phyloP scores from a whole-genome alignment of 1,140 invertebrate species.

The Pteromalus puparum region DNA sequence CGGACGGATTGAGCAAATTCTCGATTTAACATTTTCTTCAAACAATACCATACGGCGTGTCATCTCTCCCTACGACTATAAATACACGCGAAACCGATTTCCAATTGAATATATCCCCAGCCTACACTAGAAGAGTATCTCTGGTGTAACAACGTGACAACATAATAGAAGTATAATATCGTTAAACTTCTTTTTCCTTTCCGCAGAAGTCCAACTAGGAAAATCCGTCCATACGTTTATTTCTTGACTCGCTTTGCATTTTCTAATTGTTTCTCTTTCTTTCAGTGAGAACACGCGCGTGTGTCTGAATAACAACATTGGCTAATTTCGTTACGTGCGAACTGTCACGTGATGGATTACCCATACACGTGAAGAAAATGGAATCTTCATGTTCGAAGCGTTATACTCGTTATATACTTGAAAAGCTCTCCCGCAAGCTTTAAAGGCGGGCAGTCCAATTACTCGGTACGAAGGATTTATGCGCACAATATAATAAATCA shows the following conservation, averaged over 20 bases:
- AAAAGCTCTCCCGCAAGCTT: background rate
- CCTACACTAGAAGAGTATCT: background rate
- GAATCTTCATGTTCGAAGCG: background rate
- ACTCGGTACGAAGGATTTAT: background rate
- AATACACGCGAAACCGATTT: background rate
- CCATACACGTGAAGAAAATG: no score
- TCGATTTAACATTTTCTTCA: background rate
- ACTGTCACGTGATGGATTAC: no score
- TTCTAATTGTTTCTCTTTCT: background rate
- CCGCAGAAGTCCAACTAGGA: background rate
- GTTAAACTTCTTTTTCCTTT: background rate
- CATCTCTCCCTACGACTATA: background rate
- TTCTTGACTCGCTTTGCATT: background rate
- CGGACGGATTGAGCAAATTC: background rate
- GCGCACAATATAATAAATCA: constrained; percentile 37
- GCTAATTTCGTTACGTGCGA: background rate
- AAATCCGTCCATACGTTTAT: background rate
- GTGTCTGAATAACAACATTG: background rate
- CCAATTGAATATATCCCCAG: background rate
- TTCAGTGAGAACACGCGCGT: no score
- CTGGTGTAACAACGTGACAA: constrained; percentile 5
- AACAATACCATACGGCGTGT: background rate
- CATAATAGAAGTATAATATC: constrained; percentile 17
- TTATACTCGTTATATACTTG: constrained; percentile 14
- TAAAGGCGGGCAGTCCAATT: constrained; percentile 21